A percentile compares a stretch with the other conserved stretches of the same genome.
These are phyloP conservation scores for Haliclystus octoradiatus DNA, from an alignment of 30 jellyfish, hydroid and myxozoan species.

Conservation along the genomic window DNA sequence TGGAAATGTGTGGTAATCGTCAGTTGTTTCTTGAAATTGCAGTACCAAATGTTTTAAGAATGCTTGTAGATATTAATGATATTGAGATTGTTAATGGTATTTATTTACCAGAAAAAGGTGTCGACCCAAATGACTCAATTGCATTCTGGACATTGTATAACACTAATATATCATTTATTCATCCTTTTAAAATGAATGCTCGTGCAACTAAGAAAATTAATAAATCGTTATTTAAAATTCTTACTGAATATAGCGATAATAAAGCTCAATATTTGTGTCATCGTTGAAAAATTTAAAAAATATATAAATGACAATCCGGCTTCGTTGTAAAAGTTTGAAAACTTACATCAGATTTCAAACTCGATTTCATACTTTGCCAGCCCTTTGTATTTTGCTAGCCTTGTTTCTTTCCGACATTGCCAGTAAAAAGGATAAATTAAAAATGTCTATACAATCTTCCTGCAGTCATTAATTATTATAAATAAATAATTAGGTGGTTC, in stretches of 20 bases:
- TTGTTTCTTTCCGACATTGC: too few species aligned
- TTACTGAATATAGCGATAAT: conserved; percentile 5
- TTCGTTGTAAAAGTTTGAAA: too few species aligned
- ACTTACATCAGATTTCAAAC: too few species aligned
- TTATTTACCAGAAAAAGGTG: conserved; percentile 51
- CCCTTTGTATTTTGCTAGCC: too few species aligned
- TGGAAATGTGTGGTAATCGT: conserved; percentile 16
- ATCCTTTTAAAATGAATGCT: conserved; percentile 38
- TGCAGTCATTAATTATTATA: too few species aligned
- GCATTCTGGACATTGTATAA: conserved; percentile 2
- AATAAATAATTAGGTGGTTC: too few species aligned
- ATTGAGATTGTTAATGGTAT: conserved; percentile 33
- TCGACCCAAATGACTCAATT: conserved; percentile 19
- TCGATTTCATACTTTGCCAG: too few species aligned
- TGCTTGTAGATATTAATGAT: conserved; percentile 30
- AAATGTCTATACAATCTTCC: too few species aligned
- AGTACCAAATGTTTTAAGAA: conserved; percentile 26
- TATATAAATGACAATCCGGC: too few species aligned
- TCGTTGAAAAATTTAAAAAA: not conserved
- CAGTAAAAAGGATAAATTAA: too few species aligned
- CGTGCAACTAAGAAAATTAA: conserved; percentile 5
- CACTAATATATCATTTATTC: conserved; percentile 16
- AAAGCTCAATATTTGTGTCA: not conserved
- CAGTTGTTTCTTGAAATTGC: conserved; percentile 47
- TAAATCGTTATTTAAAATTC: conserved; percentile 4